phyloP scores from a whole-genome alignment of 2,113 vertebrate species.

The Synchiropus splendidus region DNA sequence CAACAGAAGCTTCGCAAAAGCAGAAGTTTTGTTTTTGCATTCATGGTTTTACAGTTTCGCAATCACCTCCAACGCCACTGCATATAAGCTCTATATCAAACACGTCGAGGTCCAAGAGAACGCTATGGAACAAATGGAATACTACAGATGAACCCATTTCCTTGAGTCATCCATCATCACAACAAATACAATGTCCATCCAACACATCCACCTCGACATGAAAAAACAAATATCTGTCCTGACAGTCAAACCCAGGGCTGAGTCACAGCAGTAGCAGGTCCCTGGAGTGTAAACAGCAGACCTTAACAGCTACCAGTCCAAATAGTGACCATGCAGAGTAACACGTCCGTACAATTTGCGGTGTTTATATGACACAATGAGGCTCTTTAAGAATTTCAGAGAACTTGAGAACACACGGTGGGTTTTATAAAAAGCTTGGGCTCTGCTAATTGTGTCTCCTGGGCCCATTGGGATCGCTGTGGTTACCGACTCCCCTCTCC shows the following conservation, averaged over 20 bases:
- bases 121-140: no score
- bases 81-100: no score
- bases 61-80: no score
- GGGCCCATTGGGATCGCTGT: conserved; percentile 32
- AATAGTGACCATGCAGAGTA: conserved; percentile 1
- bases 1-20: no score
- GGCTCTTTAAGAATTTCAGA: conserved; percentile 18
- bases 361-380: conserved; percentile 13
- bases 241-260: conserved; percentile 8
- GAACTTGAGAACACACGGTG: conserved; percentile 25
- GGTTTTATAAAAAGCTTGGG: conserved; percentile 31
- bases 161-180: no score
- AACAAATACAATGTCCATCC: background rate
- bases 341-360: conserved; percentile 2
- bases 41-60: no score
- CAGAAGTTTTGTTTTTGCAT: no score
- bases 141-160: no score
- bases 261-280: conserved; percentile 10
- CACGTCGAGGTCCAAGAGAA: no score
- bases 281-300: conserved; percentile 6
- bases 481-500: conserved; percentile 22
- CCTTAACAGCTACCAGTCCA: background rate
- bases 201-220: conserved; percentile 1
- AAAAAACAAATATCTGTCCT: conserved; percentile 16
- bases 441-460: conserved; percentile 49